phyloP scores from a whole-genome alignment of 2,113 vertebrate genomes.

The Regulus satrapa region DNA sequence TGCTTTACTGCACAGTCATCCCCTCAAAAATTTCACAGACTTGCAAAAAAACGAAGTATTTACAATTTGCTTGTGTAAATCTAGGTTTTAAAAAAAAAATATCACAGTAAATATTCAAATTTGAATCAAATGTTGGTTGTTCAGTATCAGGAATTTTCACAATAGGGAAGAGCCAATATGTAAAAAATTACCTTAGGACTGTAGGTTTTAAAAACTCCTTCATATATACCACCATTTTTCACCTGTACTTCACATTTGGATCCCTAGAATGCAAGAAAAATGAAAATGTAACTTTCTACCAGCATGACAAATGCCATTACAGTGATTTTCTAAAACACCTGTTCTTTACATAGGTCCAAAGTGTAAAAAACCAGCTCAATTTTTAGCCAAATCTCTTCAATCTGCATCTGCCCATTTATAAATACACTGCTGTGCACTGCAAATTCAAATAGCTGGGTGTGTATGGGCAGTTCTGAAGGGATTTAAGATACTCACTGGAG shows the following conservation, averaged over 20 bases:
- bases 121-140: not conserved
- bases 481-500: not conserved
- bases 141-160: not conserved
- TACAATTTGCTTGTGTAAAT: not conserved
- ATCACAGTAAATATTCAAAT: not conserved
- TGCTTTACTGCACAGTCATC: not conserved
- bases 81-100: no score
- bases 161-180: not conserved
- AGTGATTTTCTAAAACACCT: not conserved
- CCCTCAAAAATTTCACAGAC: not conserved
- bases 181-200: constrained; percentile 89
- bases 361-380: not conserved
- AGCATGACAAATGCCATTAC: not conserved
- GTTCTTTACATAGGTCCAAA: not conserved
- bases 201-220: constrained; percentile 99
- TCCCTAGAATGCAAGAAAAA: constrained; percentile 78
- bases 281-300: not conserved
- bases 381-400: not conserved
- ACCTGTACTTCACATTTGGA: constrained; percentile 99
- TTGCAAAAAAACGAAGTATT: not conserved
- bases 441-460: not conserved
- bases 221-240: constrained; percentile 94
- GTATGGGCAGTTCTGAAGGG: not conserved
- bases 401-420: not conserved
- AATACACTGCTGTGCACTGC: not conserved